Conservation (phyloP, 1,140 invertebrate species). For the Argopecten irradians region DNA sequence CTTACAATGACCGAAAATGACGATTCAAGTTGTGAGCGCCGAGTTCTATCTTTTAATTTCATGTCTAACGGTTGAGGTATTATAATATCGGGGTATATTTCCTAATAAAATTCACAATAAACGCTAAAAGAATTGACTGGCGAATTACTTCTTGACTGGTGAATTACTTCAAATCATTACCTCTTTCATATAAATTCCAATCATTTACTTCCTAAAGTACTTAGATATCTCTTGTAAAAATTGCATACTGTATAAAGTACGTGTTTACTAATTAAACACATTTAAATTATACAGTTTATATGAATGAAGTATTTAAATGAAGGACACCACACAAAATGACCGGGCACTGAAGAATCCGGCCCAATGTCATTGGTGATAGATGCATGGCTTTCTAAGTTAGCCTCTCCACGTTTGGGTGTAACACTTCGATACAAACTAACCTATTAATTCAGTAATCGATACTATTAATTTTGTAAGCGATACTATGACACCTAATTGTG, state of each 20-base stretch:
- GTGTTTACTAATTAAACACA: neutral
- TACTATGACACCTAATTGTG: neutral
- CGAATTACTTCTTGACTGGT: too few relatives aligned
- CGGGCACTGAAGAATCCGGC: neutral
- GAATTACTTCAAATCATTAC: too few relatives aligned
- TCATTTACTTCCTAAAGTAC: too few relatives aligned
- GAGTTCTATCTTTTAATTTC: too few relatives aligned
- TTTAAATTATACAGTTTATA: neutral
- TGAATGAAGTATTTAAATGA: neutral
- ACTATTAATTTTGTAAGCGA: neutral
- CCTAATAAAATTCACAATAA: too few relatives aligned
- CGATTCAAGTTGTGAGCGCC: too few relatives aligned
- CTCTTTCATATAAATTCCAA: too few relatives aligned
- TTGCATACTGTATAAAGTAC: neutral
- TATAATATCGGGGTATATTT: too few relatives aligned
- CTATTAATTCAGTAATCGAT: neutral
- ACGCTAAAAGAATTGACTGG: too few relatives aligned
- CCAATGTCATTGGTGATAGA: neutral
- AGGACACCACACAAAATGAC: neutral
- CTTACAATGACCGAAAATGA: too few relatives aligned
- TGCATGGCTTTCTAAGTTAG: slow-evolving; percentile 76
- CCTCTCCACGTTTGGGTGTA: slow-evolving; percentile 28
- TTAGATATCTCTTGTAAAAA: neutral
- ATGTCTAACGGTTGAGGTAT: too few relatives aligned
- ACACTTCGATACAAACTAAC: neutral